These are phyloP conservation scores for Plagodis dolabraria DNA, from an alignment of 2,888 invertebrate species.

Conservation along the genomic window DNA sequence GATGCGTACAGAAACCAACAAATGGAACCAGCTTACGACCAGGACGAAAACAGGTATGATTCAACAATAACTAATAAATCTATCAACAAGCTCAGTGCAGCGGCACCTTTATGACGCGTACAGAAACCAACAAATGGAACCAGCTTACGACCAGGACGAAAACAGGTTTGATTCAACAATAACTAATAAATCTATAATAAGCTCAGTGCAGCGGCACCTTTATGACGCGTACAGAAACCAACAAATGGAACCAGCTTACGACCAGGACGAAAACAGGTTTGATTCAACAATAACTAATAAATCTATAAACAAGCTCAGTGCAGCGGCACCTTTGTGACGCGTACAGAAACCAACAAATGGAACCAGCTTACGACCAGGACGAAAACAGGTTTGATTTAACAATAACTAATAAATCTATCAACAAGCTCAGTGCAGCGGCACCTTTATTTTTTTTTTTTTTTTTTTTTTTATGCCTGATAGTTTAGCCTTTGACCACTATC, in stretches of 20 bases:
- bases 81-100: neutral
- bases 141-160: conserved; percentile 38
- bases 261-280: conserved; percentile 47
- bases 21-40: conserved; percentile 34
- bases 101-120: conserved; percentile 55
- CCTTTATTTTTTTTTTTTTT: no score
- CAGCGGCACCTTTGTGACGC: conserved; percentile 31
- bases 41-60: conserved; percentile 45
- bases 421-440: no score
- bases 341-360: conserved; percentile 52
- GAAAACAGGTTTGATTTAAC: no score
- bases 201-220: conserved; percentile 43
- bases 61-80: neutral
- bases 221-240: conserved; percentile 55
- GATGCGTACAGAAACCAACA: conserved; percentile 53
- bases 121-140: conserved; percentile 46
- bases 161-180: conserved; percentile 38
- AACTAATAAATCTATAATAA: neutral
- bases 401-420: no score
- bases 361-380: no score
- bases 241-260: conserved; percentile 37
- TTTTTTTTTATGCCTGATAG: no score
- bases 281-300: conserved; percentile 1
- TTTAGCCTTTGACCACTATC: no score
- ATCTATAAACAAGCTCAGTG: neutral